These are phyloP conservation scores for Drosophila peninsularis DNA, from an alignment of 2,888 invertebrate genomes.

Conservation along the genomic window DNA sequence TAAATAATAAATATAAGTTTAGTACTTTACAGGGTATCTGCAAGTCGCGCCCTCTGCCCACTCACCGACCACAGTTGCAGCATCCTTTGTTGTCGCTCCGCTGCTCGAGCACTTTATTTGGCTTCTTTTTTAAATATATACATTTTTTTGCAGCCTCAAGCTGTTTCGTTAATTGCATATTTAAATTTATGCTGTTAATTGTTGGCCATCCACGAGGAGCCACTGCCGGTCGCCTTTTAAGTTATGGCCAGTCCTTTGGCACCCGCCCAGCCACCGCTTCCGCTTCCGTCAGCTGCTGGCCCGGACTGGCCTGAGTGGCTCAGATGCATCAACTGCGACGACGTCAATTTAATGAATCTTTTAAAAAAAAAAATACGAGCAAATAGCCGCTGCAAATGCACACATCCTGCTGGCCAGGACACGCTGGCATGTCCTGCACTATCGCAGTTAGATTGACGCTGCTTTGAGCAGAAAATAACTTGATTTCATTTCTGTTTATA, in stretches of 20 bases:
- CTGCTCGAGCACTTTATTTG: constrained; percentile 16
- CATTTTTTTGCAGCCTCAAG: constrained; percentile 58
- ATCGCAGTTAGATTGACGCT: background rate
- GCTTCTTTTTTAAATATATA: constrained; percentile 5
- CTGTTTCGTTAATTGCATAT: constrained; percentile 81
- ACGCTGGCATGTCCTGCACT: constrained; percentile 5
- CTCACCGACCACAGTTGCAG: background rate
- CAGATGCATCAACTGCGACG: constrained; percentile 46
- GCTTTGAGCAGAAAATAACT: background rate
- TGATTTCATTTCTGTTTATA: background rate
- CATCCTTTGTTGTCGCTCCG: constrained; percentile 7
- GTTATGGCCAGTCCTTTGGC: constrained; percentile 37
- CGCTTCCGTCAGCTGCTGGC: constrained; percentile 16
- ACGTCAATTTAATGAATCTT: constrained; percentile 50
- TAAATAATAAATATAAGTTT: too few relatives aligned
- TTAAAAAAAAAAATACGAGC: background rate
- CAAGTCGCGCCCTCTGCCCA: background rate
- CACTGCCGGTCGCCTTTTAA: constrained; percentile 47
- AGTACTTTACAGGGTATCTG: constrained; percentile 1
- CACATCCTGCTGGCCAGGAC: constrained; percentile 19
- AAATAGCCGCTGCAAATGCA: constrained; percentile 13
- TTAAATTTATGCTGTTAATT: constrained; percentile 81
- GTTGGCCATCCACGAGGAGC: constrained; percentile 45
- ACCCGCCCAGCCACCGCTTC: background rate
- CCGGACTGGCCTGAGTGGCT: constrained; percentile 34